These are phyloP conservation scores for Lasioglossum figueresi DNA, from an alignment of 2,888 invertebrate species.

Conservation along the genomic window DNA sequence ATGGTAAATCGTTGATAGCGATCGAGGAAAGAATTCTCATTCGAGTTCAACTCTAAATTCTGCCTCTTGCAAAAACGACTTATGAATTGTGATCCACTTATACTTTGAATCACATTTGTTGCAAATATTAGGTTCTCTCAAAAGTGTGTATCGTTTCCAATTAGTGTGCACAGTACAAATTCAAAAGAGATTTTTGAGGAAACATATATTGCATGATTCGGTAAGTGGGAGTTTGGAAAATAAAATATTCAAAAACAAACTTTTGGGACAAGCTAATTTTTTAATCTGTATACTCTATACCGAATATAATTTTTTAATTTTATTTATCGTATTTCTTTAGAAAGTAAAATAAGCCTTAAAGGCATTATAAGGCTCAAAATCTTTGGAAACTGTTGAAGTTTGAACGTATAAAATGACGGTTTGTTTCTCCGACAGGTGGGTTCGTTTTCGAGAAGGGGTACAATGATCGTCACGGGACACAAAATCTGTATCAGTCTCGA, in stretches of 20 bases:
- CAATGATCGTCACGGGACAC: slow-evolving; percentile 27
- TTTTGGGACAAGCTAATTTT: not conserved
- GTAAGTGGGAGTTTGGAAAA: not conserved
- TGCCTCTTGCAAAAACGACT: not conserved
- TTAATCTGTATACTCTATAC: not conserved
- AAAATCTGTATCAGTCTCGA: slow-evolving; percentile 45
- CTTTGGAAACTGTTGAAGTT: not conserved
- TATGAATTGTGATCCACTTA: too few relatives aligned
- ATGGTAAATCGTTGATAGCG: not conserved
- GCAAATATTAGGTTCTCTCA: not conserved
- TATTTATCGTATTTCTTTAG: too few relatives aligned
- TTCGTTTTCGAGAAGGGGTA: not conserved
- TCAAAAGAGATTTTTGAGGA: not conserved
- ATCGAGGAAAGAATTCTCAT: too few relatives aligned
- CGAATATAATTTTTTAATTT: not conserved
- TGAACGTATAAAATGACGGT: not conserved
- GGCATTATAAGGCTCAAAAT: too few relatives aligned
- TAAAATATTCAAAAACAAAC: not conserved
- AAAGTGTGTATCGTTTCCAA: not conserved
- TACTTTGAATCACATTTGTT: not conserved
- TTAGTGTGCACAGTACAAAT: not conserved
- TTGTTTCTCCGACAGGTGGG: not conserved
- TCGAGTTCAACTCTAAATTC: not conserved
- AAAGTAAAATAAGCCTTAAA: too few relatives aligned
- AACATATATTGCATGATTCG: not conserved